phyloP scores from a whole-genome alignment of 1,140 invertebrate genomes.

The Nebria ingens region DNA sequence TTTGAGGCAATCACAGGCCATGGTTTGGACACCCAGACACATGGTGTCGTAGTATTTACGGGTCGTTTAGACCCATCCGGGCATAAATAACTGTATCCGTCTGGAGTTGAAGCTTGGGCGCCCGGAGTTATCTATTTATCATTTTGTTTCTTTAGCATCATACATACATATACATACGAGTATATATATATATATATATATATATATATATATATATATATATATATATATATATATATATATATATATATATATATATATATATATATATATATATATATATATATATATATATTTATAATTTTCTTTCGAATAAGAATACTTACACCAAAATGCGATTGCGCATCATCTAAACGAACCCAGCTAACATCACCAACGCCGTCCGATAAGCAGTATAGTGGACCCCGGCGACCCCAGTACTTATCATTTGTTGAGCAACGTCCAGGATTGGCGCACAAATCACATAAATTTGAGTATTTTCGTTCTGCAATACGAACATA shows the following conservation, averaged over 20 bases:
- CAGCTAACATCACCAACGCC: slow-evolving; percentile 70
- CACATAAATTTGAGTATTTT: slow-evolving; percentile 59
- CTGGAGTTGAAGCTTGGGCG: slow-evolving; percentile 31
- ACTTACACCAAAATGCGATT: slow-evolving; percentile 51
- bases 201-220: too few relatives aligned
- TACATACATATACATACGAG: too few relatives aligned
- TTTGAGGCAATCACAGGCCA: slow-evolving; percentile 57
- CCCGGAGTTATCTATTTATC: slow-evolving; percentile 30
- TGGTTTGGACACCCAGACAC: slow-evolving; percentile 66
- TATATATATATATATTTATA: not conserved
- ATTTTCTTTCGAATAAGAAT: not conserved
- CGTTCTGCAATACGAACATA: slow-evolving; percentile 39
- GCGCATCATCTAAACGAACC: slow-evolving; percentile 54
- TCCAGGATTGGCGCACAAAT: slow-evolving; percentile 49
- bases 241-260: too few relatives aligned
- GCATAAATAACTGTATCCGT: slow-evolving; percentile 63
- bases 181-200: too few relatives aligned
- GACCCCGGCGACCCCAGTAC: slow-evolving; percentile 70
- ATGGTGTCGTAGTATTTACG: slow-evolving; percentile 45
- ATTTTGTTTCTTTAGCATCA: too few relatives aligned
- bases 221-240: too few relatives aligned
- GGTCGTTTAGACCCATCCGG: slow-evolving; percentile 61
- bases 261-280: too few relatives aligned
- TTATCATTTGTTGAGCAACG: slow-evolving; percentile 58
- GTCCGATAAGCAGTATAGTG: slow-evolving; percentile 65